Evolutionary conservation across 2,113 vertebrate species (phyloP).

Genomic region (Perca schrenkii): DNA sequence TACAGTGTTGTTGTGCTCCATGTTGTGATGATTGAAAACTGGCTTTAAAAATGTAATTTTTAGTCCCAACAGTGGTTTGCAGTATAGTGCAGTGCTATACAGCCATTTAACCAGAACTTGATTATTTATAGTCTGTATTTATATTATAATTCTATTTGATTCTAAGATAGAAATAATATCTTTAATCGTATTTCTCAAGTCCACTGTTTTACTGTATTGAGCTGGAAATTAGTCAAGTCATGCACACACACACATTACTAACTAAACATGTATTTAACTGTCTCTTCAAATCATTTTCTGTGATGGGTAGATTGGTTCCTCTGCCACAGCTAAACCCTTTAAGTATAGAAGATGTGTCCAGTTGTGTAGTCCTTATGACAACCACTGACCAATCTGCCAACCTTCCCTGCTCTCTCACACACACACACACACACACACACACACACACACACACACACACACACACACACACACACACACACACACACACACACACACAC

Average conservation of each 20-base stretch:
- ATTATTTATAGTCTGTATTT: background rate
- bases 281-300: background rate
- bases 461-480: no score
- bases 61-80: background rate
- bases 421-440: no score
- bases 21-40: background rate
- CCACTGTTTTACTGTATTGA: background rate
- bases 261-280: background rate
- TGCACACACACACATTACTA: background rate
- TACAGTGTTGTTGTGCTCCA: background rate
- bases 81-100: background rate
- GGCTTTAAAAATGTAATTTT: background rate
- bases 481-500: no score
- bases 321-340: background rate
- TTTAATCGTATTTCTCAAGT: background rate
- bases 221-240: background rate
- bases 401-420: background rate
- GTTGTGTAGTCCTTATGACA: background rate
- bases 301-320: background rate
- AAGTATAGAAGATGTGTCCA: background rate
- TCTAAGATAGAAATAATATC: background rate
- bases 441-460: background rate
- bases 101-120: background rate
- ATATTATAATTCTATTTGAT: background rate
- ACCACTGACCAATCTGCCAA: conserved; percentile 20